phyloP scores from a whole-genome alignment of 1,140 invertebrate genomes.

The Meloidogyne chitwoodi region DNA sequence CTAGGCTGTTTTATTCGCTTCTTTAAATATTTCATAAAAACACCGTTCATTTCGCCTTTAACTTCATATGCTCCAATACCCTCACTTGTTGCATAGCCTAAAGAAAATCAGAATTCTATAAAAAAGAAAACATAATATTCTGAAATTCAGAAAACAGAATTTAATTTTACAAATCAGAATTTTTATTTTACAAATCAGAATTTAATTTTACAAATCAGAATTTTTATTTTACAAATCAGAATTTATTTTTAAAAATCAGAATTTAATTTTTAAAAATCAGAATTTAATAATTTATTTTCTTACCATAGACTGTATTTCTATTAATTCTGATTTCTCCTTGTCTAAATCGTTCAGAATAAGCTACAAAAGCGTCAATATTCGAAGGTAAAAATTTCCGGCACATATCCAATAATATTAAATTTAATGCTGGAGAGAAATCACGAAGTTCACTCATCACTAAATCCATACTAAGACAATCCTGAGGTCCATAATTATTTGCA shows the following conservation, averaged over 20 bases:
- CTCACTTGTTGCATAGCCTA: conserved; percentile 47
- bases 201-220: neutral
- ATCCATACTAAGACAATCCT: conserved; percentile 58
- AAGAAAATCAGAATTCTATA: neutral
- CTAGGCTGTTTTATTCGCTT: conserved; percentile 44
- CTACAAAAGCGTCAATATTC: conserved; percentile 49
- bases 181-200: neutral
- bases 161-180: neutral
- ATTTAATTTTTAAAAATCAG: neutral
- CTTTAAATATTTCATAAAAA: conserved; percentile 60
- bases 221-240: neutral
- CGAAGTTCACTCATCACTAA: conserved; percentile 61
- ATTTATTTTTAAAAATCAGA: too few relatives aligned
- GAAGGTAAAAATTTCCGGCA: conserved; percentile 61
- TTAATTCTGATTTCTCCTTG: conserved; percentile 43
- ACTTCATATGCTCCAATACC: conserved; percentile 60
- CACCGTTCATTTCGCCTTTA: conserved; percentile 55
- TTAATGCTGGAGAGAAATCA: conserved; percentile 59
- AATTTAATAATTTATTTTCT: neutral
- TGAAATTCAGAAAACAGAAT: neutral
- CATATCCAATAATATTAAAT: conserved; percentile 63
- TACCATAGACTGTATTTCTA: conserved; percentile 58
- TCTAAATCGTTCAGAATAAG: conserved; percentile 52
- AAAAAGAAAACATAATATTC: conserved; percentile 10
- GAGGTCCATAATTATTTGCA: conserved; percentile 54